Evolutionary conservation across 2,797 vertebrate genomes (phyloP).

Genomic region (Mormyrus proboscirostris): DNA sequence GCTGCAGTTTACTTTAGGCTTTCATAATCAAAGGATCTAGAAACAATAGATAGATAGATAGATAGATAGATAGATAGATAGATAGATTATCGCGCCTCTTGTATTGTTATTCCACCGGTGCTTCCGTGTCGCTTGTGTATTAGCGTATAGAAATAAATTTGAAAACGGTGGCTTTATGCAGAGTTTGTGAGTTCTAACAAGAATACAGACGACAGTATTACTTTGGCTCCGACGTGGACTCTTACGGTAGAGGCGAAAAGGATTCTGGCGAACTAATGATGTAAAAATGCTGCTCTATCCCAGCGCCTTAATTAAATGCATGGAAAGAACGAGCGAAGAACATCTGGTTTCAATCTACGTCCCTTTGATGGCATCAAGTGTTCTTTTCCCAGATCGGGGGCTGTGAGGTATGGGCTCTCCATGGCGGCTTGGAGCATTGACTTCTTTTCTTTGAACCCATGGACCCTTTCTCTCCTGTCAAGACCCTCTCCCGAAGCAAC

Average conservation of each 20-base stretch:
- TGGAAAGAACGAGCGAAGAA: conserved; percentile 79
- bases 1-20: not conserved
- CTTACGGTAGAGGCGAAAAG: conserved; percentile 54
- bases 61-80: not conserved
- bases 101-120: not conserved
- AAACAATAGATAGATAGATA: not conserved
- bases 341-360: conserved; percentile 95
- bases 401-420: conserved; percentile 81
- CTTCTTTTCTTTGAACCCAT: conserved; percentile 55
- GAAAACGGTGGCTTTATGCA: conserved; percentile 10
- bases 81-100: not conserved
- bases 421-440: conserved; percentile 70
- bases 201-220: conserved; percentile 26
- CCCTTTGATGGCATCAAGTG: conserved; percentile 99
- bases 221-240: conserved; percentile 52
- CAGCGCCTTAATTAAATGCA: conserved; percentile 96
- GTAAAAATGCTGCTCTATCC: conserved; percentile 81
- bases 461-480: conserved; percentile 35
- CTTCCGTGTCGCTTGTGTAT: not conserved
- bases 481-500: conserved; percentile 27
- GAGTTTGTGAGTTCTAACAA: conserved; percentile 8
- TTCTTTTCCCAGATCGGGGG: conserved; percentile 88
- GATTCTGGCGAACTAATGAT: conserved; percentile 78
- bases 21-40: not conserved
- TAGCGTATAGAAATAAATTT: not conserved